Conservation (phyloP, 2,113 vertebrate genomes). For the Zosterops japonicus region DNA sequence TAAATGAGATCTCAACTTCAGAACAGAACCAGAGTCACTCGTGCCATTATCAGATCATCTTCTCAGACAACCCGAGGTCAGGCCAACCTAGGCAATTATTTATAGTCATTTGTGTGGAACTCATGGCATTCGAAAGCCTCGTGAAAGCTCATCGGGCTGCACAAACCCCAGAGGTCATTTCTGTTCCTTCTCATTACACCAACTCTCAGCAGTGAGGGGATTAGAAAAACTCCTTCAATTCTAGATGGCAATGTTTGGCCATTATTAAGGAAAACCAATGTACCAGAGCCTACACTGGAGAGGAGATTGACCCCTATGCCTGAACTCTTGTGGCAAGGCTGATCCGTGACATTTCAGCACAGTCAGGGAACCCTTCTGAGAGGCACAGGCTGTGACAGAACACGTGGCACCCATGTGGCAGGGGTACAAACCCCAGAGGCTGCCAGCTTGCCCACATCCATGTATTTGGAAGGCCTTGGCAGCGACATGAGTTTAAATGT, state of each 20-base stretch:
- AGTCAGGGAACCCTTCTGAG: background rate
- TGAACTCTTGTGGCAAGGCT: background rate
- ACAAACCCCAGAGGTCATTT: constrained; percentile 31
- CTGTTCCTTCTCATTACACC: constrained; percentile 10
- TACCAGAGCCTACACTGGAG: background rate
- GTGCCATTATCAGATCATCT: constrained; percentile 66
- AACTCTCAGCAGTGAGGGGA: background rate
- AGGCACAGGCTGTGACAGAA: background rate
- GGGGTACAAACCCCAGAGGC: background rate
- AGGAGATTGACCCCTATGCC: background rate
- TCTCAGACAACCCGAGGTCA: constrained; percentile 58
- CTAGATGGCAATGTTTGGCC: background rate
- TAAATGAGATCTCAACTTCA: constrained; percentile 40
- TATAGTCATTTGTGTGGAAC: constrained; percentile 60
- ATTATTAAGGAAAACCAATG: background rate
- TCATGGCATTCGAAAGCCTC: constrained; percentile 19
- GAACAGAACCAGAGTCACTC: constrained; percentile 45
- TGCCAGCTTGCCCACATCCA: background rate
- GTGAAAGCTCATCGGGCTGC: constrained; percentile 11
- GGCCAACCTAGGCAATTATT: constrained; percentile 68
- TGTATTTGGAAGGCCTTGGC: background rate
- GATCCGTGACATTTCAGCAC: rapidly evolving
- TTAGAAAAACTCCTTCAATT: background rate
- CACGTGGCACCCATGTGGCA: rapidly evolving
- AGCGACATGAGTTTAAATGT: background rate